phyloP scores from a whole-genome alignment of 2,797 vertebrate genomes.

The Heterohyrax brucei region DNA sequence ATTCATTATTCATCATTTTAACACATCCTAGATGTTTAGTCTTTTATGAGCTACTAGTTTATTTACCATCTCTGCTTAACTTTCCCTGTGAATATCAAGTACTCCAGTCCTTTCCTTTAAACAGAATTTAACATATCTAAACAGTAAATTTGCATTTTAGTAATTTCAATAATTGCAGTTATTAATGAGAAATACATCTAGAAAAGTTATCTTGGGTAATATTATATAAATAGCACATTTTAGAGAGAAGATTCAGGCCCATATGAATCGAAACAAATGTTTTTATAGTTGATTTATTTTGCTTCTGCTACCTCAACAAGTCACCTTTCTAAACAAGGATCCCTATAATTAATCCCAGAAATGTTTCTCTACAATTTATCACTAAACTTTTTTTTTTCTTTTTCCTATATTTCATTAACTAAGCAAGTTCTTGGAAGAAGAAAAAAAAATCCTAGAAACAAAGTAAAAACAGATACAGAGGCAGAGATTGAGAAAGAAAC shows the following conservation, averaged over 20 bases:
- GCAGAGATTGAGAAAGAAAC: too few species aligned
- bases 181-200: background rate
- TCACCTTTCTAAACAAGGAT: background rate
- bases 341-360: slow-evolving; percentile 3
- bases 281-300: slow-evolving; percentile 29
- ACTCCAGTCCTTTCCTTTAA: background rate
- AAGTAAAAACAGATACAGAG: too few species aligned
- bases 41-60: background rate
- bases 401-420: background rate
- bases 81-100: background rate
- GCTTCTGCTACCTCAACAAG: background rate
- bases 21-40: background rate
- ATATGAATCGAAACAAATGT: background rate
- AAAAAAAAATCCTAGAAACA: too few species aligned
- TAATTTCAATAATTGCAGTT: background rate
- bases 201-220: background rate
- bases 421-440: background rate
- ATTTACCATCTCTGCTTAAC: background rate
- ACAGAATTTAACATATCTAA: background rate
- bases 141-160: background rate
- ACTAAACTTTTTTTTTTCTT: background rate
- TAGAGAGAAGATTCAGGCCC: background rate
- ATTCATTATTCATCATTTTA: background rate
- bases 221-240: background rate
- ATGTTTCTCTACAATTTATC: background rate